Base-by-base conservation (phyloP, 1,140 invertebrate genomes). In the Tribolium castaneum region DNA sequence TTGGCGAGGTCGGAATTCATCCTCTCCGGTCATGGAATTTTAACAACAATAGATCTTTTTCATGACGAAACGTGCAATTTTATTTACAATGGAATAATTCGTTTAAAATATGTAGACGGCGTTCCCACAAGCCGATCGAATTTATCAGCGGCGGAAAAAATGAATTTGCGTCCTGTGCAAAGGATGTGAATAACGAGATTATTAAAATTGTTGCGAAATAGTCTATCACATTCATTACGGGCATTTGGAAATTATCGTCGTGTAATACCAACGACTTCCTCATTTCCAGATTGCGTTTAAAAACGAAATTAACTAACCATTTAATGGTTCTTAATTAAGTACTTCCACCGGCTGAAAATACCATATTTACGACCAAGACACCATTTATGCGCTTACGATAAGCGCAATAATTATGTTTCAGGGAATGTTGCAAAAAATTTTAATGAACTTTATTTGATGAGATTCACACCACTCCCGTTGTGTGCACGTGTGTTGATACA, bases 261-360 rank as follows among this genome's bases (percentile, higher is more conserved):
- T 59, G 54, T 59, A 22, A 30, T 59, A n/a, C 16, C 16, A 59
- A 59, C 54, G 54, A 59, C 54, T 59, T 59, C 54, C 54, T 59
- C 54, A 59, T 59, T 59, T 25, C 22, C 39, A 45, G 54, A 22
- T 59, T 59, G 54, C 59, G 59, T 13, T 66, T 66, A 35, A 35
- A 66, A 35, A 66, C 30, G 14, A 66, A 66, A 66, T 66, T 66
- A 66, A 66, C 59, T 35, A 35, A 35, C 25, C 59, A 66, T 66
- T 66, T 66, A 66, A 66, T 66, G 30, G 59, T 66, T 66, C 25
- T 66, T 66, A 66, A 66, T 66, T 66, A 66, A 66, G 59, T 66
- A 66, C 59, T 34, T 35, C 25, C 59, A 66, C n/a, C 25, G 59
- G 5, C 30, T 35, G 25, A 66, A 66, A 66, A 35, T 35, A 35